A percentile compares a stretch with the other conserved stretches of the same genome.
These are phyloP conservation scores for Erebia palarica DNA, from an alignment of 2,888 invertebrate species.

Conservation along the genomic window DNA sequence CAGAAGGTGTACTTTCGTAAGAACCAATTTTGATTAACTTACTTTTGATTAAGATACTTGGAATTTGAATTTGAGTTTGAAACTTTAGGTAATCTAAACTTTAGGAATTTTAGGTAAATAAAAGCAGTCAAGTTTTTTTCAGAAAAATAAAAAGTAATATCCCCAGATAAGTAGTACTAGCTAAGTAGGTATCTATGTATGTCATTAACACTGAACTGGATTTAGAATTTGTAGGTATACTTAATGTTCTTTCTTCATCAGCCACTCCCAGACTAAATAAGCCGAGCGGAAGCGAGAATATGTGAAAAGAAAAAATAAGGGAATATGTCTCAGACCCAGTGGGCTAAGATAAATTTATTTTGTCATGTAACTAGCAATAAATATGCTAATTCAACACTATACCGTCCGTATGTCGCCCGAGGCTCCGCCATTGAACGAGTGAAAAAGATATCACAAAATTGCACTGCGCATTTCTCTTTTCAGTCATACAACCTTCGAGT, in stretches of 20 bases:
- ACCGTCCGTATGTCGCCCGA: constrained; percentile 80
- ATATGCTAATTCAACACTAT: constrained; percentile 81
- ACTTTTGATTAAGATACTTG: no score
- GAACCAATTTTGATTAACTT: no score
- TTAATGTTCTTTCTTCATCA: constrained; percentile 1
- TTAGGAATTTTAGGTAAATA: no score
- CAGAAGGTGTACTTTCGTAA: no score
- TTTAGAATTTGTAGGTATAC: neutral
- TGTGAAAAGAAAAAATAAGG: constrained; percentile 53
- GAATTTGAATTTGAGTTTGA: no score
- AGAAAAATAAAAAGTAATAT: no score
- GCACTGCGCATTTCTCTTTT: constrained; percentile 81
- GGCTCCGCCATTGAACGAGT: constrained; percentile 73
- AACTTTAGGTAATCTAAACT: no score
- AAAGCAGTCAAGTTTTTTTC: no score
- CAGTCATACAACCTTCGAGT: constrained; percentile 71
- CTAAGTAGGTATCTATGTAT: no score
- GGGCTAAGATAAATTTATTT: constrained; percentile 77
- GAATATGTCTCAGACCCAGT: constrained; percentile 66
- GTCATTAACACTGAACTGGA: neutral
- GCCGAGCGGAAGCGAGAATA: constrained; percentile 55
- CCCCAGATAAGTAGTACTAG: no score
- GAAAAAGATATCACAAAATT: constrained; percentile 82
- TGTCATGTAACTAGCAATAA: constrained; percentile 78
- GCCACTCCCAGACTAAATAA: constrained; percentile 48